Evolutionary conservation across 2,113 vertebrate species (phyloP), one percentile per base, ranked within the genome.

Genomic region (Tachysurus vachellii): DNA sequence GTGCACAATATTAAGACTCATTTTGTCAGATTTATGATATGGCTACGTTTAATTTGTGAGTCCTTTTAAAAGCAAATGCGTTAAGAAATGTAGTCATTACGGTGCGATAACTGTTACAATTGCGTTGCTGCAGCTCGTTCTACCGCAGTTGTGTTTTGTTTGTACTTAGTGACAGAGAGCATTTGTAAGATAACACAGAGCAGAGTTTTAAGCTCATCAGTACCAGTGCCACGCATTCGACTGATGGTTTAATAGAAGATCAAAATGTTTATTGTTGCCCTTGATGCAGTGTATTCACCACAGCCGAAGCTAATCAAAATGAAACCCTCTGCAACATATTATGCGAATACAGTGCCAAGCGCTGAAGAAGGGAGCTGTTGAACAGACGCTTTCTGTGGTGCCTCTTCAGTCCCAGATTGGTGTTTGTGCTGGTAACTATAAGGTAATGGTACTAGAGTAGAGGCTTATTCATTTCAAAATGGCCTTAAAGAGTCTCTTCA

Each of bases 401-500:
- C 53, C 82, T 86, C 86, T 85, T 85, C 79, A 68, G 56, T 47
- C 71, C 61, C 88, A 90, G 89, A 89, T 85, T 90, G 89, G 77
- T 87, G 90, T 84, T 89, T 92, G 88, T 88, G 90, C 89, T 88
- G 88, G 62, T 92, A 91, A 92, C 89, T 91, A 87, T 68, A 76
- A 89, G 87, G 88, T 92, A 94, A 93, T 91, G 92, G 91, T 89
- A 84, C 89, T 92, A 86, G 50, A 93, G 79, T 85, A 86, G 84
- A 91, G 88, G 87, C 89, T 90, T 86, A 87, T 92, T 92, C 90
- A 89, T 92, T 84, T 88, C 86, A 91, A 88, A 88, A 79, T 86
- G 80, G 82, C 85, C 86, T 93, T 83, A 89, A 91, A 92, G 89
- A 92, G 90, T 62, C 89, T 90, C 87, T 91, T 93, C 90, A 91